Evolutionary conservation across 2,113 vertebrate species (phyloP).

Genomic region (Rhagologus leucostigma): DNA sequence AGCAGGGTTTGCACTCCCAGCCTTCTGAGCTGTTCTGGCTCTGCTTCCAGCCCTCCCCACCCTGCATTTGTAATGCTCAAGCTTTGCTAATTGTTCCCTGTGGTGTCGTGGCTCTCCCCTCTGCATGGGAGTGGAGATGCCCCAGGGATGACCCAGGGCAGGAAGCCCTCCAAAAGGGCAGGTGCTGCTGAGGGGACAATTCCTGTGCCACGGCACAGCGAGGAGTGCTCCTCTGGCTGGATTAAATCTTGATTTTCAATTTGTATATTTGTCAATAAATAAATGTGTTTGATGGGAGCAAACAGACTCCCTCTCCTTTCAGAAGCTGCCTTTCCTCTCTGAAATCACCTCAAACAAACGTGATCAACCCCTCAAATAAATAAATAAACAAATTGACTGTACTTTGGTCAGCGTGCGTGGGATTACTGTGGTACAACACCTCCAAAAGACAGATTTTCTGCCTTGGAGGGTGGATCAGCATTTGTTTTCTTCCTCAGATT

Average conservation of each 20-base stretch:
- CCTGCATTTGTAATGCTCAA: background rate
- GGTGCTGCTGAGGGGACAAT: background rate
- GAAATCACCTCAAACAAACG: background rate
- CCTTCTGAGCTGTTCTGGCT: background rate
- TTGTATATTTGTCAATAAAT: too few relatives aligned
- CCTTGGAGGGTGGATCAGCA: background rate
- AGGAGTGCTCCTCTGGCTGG: too few relatives aligned
- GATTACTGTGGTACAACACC: background rate
- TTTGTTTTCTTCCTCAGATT: background rate
- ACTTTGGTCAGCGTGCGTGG: background rate
- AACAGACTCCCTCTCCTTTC: too few relatives aligned
- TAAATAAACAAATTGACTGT: background rate
- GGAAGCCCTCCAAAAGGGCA: background rate
- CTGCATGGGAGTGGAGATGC: background rate
- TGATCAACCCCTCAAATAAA: accelerated
- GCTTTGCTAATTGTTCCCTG: background rate
- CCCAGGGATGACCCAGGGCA: background rate
- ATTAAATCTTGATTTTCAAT: too few relatives aligned
- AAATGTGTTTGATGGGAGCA: too few relatives aligned
- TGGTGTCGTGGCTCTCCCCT: background rate
- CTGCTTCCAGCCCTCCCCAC: background rate
- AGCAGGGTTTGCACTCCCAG: background rate
- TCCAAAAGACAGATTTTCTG: background rate
- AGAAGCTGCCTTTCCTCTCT: background rate
- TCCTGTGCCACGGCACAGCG: background rate